Evolutionary conservation across 2,888 invertebrate genomes (phyloP).

Genomic region (Diploptera punctata): DNA sequence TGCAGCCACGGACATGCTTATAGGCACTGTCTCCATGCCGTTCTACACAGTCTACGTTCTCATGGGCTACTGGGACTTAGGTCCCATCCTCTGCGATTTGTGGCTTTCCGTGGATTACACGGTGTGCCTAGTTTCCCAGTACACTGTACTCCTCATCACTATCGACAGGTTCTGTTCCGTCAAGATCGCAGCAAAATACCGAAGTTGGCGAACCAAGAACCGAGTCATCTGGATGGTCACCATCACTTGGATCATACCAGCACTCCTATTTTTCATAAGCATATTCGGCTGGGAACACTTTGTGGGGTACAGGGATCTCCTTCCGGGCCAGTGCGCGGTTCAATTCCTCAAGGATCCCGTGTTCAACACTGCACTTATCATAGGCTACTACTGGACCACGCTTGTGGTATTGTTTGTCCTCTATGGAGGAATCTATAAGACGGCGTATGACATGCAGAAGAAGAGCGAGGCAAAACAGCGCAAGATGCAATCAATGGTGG

Average conservation of each 20-base stretch:
- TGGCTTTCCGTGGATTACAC: slow-evolving; percentile 99
- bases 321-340: slow-evolving; percentile 90
- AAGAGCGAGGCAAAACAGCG: slow-evolving; percentile 96
- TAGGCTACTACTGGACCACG: slow-evolving; percentile 98
- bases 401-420: slow-evolving; percentile 93
- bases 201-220: slow-evolving; percentile 95
- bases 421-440: slow-evolving; percentile 97
- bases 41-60: slow-evolving; percentile 98
- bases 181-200: slow-evolving; percentile 95
- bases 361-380: slow-evolving; percentile 96
- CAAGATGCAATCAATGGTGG: slow-evolving; percentile 95
- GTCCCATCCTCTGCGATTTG: slow-evolving; percentile 93
- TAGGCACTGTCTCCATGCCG: slow-evolving; percentile 98
- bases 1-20: slow-evolving; percentile 96
- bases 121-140: slow-evolving; percentile 98
- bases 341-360: slow-evolving; percentile 97
- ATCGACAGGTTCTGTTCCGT: slow-evolving; percentile 99
- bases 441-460: slow-evolving; percentile 96
- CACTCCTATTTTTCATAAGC: slow-evolving; percentile 94
- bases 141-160: slow-evolving; percentile 97
- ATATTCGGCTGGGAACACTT: slow-evolving; percentile 99
- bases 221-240: slow-evolving; percentile 95
- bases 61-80: slow-evolving; percentile 96
- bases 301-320: slow-evolving; percentile 87
- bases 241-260: slow-evolving; percentile 96